phyloP scores from a whole-genome alignment of 2,113 vertebrate species.

The Myrmophylax atrothorax region DNA sequence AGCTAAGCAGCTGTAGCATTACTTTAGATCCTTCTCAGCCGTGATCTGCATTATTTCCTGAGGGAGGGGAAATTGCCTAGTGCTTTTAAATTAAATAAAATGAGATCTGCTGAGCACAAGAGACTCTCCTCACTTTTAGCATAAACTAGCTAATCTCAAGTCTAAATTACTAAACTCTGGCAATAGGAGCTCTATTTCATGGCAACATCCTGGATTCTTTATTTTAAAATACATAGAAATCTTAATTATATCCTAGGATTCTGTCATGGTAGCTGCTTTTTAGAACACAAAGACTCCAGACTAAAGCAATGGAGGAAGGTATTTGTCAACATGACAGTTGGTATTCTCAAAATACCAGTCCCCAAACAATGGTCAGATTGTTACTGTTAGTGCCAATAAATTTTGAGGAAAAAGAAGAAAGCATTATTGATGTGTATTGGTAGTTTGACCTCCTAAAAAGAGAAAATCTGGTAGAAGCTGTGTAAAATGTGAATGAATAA shows the following conservation, averaged over 20 bases:
- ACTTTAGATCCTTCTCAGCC: slow-evolving; percentile 6
- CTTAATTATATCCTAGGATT: neutral
- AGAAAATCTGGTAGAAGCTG: neutral
- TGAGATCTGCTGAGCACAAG: neutral
- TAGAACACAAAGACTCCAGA: neutral
- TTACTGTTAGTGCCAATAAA: neutral
- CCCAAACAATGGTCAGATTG: neutral
- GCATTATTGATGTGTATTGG: neutral
- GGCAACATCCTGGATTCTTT: neutral
- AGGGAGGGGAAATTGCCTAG: neutral
- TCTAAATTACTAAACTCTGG: neutral
- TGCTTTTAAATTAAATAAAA: slow-evolving; percentile 37
- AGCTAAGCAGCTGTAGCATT: slow-evolving; percentile 34
- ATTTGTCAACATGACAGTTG: neutral
- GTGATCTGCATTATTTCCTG: slow-evolving; percentile 31
- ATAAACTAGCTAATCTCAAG: neutral
- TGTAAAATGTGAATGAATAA: neutral
- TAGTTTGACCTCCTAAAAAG: neutral
- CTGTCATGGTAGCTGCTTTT: neutral
- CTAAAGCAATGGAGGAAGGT: neutral
- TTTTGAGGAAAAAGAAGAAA: neutral
- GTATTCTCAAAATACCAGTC: neutral
- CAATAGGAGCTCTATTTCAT: neutral
- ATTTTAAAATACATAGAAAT: neutral
- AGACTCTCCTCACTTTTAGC: neutral